Base-by-base conservation (phyloP, 2,888 invertebrate species). In the Amblyteles armatorius region DNA sequence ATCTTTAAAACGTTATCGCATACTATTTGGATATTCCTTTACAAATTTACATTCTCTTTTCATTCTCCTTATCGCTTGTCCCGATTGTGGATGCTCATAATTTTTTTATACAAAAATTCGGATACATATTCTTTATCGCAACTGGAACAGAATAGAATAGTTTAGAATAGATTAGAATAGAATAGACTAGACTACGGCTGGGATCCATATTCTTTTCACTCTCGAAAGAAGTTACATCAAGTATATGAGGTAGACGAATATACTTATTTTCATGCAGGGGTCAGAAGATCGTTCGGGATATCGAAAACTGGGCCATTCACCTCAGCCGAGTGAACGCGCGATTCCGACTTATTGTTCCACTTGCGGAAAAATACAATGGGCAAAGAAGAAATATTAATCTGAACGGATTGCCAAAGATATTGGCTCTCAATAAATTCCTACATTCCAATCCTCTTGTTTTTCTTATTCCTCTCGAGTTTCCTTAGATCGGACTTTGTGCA, bases 271-370 rank as follows among this genome's bases (percentile, higher is more conserved):
- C 16, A 63, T 33, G 33, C 29, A 16, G 63, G 29, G 63, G 63
- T 63, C 63, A 63, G 29, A 33, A 26, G 63, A n/a, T 29, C 63
- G 33, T 57, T 57, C 57, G 2, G 63, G 29, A 63, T 48, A 48
- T 57, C 57, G 13, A 26, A 26, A 57, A 57, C 13, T n/a, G 33
- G 63, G 29, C n/a, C 63, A 7, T 63, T 63, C 63, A 63, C 63
- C 63, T 63, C 63, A n/a, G 33, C n/a, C 33, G 29, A 26, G 29
- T 33, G n/a, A 4, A 63, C 63, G 63, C 63, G n/a, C 63, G 33
- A 63, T 63, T 63, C 63, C 16, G 29, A n/a, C 1, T 63, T 33
- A 63, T 29, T 63, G 13, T 33, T 63, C 33, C 63, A 63, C 33
- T 2, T 6, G 29, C 3, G 29, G 63, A 63, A 63, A 63, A 33